Evolutionary conservation across 2,888 invertebrate species (phyloP).

Genomic region (Rugalucina vietnamica): DNA sequence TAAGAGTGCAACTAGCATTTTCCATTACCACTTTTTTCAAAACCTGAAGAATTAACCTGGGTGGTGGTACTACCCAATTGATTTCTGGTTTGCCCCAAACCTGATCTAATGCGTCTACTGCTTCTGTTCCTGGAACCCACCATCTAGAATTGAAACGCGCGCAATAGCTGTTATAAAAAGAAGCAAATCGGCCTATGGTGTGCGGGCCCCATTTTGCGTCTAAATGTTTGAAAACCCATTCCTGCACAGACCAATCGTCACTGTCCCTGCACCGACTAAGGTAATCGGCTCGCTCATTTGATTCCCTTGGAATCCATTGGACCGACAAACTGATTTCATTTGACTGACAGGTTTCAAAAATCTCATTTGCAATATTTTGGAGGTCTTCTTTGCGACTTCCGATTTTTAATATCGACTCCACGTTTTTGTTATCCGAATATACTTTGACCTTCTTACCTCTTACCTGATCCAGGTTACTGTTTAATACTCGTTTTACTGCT

Average conservation of each 20-base stretch:
- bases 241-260: slow-evolving; percentile 4
- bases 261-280: slow-evolving; percentile 2
- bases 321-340: neutral
- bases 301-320: slow-evolving; percentile 14
- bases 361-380: neutral
- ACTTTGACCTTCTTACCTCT: slow-evolving; percentile 11
- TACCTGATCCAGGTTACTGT: neutral
- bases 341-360: neutral
- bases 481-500: slow-evolving; percentile 15
- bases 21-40: neutral
- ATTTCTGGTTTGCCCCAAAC: neutral
- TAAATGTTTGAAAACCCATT: neutral
- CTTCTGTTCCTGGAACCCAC: neutral
- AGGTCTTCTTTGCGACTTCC: slow-evolving; percentile 1
- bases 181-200: neutral
- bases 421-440: slow-evolving; percentile 19
- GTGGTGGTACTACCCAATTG: slow-evolving; percentile 11
- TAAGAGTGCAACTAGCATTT: neutral
- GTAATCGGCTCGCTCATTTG: neutral
- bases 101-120: neutral
- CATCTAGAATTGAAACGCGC: slow-evolving; percentile 8
- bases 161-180: neutral
- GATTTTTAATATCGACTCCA: neutral
- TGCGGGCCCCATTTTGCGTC: neutral
- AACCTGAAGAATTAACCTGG: neutral